Conservation (phyloP, 2,113 vertebrate species). For the Orycteropus afer region DNA sequence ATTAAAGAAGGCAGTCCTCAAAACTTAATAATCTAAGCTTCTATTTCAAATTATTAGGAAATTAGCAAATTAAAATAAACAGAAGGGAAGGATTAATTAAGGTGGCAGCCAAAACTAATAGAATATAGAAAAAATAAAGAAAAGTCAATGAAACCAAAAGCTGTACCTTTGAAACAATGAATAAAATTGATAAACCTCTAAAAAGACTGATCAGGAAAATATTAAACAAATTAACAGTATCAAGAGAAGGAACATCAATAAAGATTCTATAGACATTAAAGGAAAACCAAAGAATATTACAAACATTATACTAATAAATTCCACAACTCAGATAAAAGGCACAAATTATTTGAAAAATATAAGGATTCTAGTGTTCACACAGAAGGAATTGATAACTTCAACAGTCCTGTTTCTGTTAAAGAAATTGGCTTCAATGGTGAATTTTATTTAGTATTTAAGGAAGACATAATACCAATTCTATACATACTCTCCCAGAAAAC, state of each 20-base stretch:
- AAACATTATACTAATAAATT: background rate
- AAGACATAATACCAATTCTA: background rate
- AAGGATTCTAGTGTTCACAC: background rate
- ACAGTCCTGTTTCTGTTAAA: background rate
- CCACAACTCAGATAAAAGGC: background rate
- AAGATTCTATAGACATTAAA: background rate
- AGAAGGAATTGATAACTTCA: background rate
- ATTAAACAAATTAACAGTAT: background rate
- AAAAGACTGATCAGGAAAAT: background rate
- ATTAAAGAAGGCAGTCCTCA: background rate
- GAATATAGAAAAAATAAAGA: background rate
- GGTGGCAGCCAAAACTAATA: background rate
- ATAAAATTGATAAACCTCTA: background rate
- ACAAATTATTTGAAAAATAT: conserved; percentile 5
- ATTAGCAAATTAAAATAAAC: conserved; percentile 9
- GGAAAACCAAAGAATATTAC: background rate
- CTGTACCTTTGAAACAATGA: background rate
- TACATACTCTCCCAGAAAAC: background rate
- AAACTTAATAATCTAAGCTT: background rate
- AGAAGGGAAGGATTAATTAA: background rate
- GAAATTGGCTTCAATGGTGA: background rate
- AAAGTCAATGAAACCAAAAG: background rate
- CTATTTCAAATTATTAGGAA: background rate
- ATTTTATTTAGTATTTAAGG: background rate
- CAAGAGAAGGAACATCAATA: background rate